Evolutionary conservation across 53 echinoderm and acorn worm genomes (phyloP).

Genomic region (Pentamera pediparva): DNA sequence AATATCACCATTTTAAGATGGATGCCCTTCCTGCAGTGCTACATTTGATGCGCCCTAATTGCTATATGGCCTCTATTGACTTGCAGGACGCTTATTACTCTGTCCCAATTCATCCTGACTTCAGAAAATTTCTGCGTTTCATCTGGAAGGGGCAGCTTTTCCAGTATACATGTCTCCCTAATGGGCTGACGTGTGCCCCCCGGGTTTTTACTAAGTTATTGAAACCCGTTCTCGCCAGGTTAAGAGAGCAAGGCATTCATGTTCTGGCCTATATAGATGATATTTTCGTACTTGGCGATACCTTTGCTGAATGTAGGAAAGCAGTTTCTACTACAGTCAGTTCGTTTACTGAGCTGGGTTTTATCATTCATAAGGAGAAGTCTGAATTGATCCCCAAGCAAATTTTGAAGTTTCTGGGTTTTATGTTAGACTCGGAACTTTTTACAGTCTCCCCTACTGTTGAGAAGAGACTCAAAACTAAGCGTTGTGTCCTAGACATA

Average conservation of each 20-base stretch:
- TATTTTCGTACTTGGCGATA: constrained; percentile 21
- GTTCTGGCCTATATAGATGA: constrained; percentile 33
- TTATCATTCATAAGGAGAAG: constrained; percentile 31
- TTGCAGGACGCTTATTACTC: constrained; percentile 52
- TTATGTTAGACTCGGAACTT: constrained; percentile 7
- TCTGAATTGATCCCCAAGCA: constrained; percentile 3
- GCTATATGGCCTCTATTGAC: constrained; percentile 42
- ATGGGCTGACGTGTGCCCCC: constrained; percentile 44
- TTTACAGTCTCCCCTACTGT: constrained; percentile 3
- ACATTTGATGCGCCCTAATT: constrained; percentile 29
- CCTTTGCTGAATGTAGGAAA: neutral
- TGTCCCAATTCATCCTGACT: constrained; percentile 16
- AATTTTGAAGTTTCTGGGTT: constrained; percentile 27
- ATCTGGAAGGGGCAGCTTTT: constrained; percentile 1
- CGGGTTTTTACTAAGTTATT: constrained; percentile 49
- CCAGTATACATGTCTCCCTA: constrained; percentile 41
- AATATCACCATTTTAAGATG: constrained; percentile 56
- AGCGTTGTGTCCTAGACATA: neutral
- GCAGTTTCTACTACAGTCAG: neutral
- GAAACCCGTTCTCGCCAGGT: constrained; percentile 11
- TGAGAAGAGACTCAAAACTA: constrained; percentile 14
- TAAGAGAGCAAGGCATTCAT: constrained; percentile 10
- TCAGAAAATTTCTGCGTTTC: constrained; percentile 31
- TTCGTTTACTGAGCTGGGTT: constrained; percentile 14
- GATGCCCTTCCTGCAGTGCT: constrained; percentile 27